These are phyloP conservation scores for Phrynosoma platyrhinos DNA, from an alignment of 2,113 vertebrate species.

Conservation along the genomic window DNA sequence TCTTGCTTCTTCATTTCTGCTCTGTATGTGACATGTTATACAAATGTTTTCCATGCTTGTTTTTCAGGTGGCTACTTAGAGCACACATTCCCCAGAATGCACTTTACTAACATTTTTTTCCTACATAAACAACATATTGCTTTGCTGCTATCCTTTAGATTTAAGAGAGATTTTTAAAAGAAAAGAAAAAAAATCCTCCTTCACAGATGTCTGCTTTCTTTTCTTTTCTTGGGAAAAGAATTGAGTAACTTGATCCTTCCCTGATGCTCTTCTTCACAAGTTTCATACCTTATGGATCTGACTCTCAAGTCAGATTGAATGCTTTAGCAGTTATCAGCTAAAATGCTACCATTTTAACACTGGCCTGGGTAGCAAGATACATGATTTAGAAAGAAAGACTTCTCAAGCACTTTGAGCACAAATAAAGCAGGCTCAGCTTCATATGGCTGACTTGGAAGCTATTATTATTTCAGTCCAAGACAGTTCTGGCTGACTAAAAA, in stretches of 20 bases:
- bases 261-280: not conserved
- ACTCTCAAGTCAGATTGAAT: not conserved
- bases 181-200: slow-evolving; percentile 49
- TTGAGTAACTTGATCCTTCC: not conserved
- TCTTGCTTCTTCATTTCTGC: slow-evolving; percentile 35
- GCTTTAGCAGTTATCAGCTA: not conserved
- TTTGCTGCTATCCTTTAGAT: slow-evolving; percentile 72
- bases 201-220: slow-evolving; percentile 61
- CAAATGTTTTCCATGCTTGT: slow-evolving; percentile 61
- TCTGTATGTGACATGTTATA: slow-evolving; percentile 38
- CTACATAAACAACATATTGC: slow-evolving; percentile 78
- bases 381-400: slow-evolving; percentile 15
- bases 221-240: not conserved
- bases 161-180: slow-evolving; percentile 32
- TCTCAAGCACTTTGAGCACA: too few species aligned
- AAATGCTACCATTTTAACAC: not conserved
- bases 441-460: not conserved
- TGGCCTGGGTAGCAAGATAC: not conserved
- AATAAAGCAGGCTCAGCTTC: not conserved
- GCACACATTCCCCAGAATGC: slow-evolving; percentile 66
- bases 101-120: slow-evolving; percentile 59
- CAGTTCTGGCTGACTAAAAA: not conserved
- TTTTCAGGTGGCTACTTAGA: slow-evolving; percentile 70
- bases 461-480: not conserved
- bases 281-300: slow-evolving; percentile 6